Conservation (phyloP, 2,113 vertebrate genomes). For the Solenodon paradoxus region DNA sequence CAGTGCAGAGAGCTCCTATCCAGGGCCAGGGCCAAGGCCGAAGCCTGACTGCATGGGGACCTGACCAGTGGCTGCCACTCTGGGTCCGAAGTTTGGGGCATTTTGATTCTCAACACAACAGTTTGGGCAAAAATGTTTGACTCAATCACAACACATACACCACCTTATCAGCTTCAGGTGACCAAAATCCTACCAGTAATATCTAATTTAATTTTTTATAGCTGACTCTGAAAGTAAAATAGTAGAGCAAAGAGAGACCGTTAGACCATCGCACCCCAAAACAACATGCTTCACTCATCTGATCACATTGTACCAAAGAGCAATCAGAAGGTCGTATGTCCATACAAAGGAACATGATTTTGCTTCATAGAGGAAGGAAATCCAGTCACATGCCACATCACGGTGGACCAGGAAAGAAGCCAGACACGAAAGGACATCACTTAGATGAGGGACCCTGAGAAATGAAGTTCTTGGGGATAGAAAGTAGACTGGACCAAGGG, state of each 20-base stretch:
- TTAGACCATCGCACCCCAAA: no score
- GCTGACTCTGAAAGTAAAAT: neutral
- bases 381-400: fast-evolving
- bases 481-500: fast-evolving
- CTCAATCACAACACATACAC: neutral
- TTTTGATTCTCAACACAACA: neutral
- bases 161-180: neutral
- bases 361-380: neutral
- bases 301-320: neutral
- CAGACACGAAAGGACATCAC: neutral
- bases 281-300: neutral
- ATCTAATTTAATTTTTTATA: neutral
- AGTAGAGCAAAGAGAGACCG: neutral
- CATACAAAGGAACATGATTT: fast-evolving
- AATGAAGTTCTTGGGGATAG: neutral
- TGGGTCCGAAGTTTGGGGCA: neutral
- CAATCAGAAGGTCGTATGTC: fast-evolving
- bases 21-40: neutral
- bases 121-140: no score
- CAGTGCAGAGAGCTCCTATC: neutral
- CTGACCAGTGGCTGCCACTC: neutral
- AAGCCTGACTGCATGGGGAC: neutral
- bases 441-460: fast-evolving
- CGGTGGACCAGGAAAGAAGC: fast-evolving
- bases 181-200: neutral